Evolutionary conservation across 2,113 vertebrate genomes (phyloP).

Genomic region (Nothocercus julius): DNA sequence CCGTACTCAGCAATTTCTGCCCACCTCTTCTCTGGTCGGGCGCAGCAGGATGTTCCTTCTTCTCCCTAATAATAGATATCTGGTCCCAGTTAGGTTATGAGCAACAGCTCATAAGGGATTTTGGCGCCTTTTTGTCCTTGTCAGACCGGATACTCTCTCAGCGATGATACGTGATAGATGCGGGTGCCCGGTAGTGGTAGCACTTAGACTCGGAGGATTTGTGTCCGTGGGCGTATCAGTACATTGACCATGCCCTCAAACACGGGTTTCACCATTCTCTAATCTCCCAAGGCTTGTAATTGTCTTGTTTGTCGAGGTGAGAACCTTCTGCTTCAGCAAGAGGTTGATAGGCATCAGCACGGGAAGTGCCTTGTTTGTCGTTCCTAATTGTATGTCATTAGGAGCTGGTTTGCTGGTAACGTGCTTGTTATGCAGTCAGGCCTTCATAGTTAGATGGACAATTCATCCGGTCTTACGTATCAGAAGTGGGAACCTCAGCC

Average conservation of each 20-base stretch:
- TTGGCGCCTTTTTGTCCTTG: too few relatives aligned
- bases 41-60: not conserved
- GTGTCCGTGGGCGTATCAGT: not conserved
- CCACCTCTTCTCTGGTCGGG: not conserved
- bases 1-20: not conserved
- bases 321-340: not conserved
- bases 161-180: too few relatives aligned
- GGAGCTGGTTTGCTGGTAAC: conserved; percentile 21
- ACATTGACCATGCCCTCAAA: not conserved
- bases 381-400: conserved; percentile 24
- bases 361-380: not conserved
- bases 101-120: too few relatives aligned
- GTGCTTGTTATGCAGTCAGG: not conserved
- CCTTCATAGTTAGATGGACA: conserved; percentile 26
- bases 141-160: too few relatives aligned
- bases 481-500: not conserved
- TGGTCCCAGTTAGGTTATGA: not conserved
- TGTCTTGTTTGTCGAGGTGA: not conserved
- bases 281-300: not conserved
- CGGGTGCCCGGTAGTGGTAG: not conserved
- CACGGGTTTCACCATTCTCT: not conserved
- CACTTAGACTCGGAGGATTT: not conserved
- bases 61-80: not conserved
- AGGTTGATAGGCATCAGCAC: conserved; percentile 3
- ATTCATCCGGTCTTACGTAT: conserved; percentile 11